These are phyloP conservation scores for Solenopsis invicta DNA, from an alignment of 1,140 invertebrate genomes.

Conservation along the genomic window DNA sequence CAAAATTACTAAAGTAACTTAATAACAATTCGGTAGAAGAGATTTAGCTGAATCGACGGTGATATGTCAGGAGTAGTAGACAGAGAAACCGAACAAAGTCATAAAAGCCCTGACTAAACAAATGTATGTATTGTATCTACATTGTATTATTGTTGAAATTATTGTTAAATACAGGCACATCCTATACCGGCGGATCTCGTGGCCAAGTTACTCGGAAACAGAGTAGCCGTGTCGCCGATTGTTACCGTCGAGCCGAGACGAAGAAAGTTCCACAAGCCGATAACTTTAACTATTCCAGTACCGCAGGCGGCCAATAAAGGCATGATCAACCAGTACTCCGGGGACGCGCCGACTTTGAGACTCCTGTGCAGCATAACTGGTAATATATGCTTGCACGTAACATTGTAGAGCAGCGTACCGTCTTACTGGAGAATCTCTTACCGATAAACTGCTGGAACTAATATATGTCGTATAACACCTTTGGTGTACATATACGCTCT, in stretches of 20 bases:
- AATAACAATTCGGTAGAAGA: no score
- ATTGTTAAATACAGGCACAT: conserved; percentile 91
- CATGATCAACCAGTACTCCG: conserved; percentile 96
- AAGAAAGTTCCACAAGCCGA: conserved; percentile 98
- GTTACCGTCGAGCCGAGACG: conserved; percentile 98
- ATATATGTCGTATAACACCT: conserved; percentile 60
- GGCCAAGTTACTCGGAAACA: conserved; percentile 95
- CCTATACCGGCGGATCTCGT: conserved; percentile 94
- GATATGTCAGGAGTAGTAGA: no score
- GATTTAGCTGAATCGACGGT: no score
- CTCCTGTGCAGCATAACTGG: conserved; percentile 98
- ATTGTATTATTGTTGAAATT: background rate
- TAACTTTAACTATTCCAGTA: conserved; percentile 97
- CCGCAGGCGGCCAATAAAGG: conserved; percentile 95
- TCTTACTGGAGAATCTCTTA: conserved; percentile 84
- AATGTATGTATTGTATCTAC: no score
- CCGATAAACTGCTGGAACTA: conserved; percentile 74
- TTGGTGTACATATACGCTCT: conserved; percentile 53
- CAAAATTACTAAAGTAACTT: no score
- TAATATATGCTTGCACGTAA: conserved; percentile 87
- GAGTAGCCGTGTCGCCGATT: conserved; percentile 97
- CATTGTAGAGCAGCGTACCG: conserved; percentile 82
- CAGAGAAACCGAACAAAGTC: no score
- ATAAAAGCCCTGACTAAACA: no score
- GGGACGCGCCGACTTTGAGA: conserved; percentile 93